Percentiles rank a stretch among this genome's conserved stretches.
These are phyloP conservation scores for Illadopsis cleaveri DNA, from an alignment of 2,113 vertebrate species.

Conservation along the genomic window DNA sequence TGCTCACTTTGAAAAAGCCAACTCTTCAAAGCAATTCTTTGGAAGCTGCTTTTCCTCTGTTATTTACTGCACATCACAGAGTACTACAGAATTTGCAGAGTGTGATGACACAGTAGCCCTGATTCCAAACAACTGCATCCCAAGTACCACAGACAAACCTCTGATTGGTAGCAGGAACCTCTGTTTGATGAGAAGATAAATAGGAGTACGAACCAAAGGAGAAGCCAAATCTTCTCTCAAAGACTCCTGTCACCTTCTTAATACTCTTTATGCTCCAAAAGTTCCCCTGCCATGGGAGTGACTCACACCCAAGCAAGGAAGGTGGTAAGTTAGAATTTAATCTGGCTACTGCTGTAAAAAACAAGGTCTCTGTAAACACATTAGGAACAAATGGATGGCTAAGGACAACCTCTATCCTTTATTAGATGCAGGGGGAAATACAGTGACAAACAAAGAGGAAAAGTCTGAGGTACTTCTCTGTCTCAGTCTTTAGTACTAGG, in stretches of 20 bases:
- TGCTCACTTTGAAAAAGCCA: neutral
- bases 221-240: neutral
- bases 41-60: neutral
- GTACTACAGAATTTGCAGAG: neutral
- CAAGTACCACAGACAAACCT: accelerated
- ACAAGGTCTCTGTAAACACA: neutral
- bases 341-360: neutral
- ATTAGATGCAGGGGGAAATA: neutral
- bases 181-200: neutral
- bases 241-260: neutral
- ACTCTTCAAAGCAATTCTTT: neutral
- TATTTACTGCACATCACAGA: neutral
- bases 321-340: neutral
- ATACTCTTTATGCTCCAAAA: neutral
- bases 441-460: neutral
- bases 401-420: neutral
- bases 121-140: neutral
- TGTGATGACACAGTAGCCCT: neutral
- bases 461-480: neutral
- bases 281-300: neutral
- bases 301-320: neutral
- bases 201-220: neutral
- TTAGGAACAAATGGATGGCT: neutral
- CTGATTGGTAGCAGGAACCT: neutral
- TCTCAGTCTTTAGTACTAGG: neutral